These are phyloP conservation scores for Campaea margaritaria DNA, from an alignment of 2,888 invertebrate species.

Conservation along the genomic window DNA sequence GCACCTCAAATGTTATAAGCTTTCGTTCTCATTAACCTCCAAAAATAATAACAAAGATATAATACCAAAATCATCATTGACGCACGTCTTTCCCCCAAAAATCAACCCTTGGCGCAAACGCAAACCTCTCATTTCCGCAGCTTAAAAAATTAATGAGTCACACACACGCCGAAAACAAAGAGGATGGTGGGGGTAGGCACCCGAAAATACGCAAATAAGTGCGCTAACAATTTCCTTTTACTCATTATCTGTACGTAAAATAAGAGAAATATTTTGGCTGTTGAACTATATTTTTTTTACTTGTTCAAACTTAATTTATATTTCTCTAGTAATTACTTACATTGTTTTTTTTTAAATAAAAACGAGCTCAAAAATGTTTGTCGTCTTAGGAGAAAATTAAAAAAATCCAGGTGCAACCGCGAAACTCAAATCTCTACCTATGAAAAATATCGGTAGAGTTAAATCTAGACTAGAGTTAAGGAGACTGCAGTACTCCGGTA, in stretches of 20 bases:
- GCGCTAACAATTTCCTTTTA: slow-evolving; percentile 76
- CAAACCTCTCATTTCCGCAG: slow-evolving; percentile 69
- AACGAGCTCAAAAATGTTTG: too few relatives aligned
- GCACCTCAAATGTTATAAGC: too few relatives aligned
- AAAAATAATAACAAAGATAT: neutral
- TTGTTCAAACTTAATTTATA: too few relatives aligned
- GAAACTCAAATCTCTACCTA: slow-evolving; percentile 28
- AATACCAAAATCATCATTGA: neutral
- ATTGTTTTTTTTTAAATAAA: too few relatives aligned
- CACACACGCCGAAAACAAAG: slow-evolving; percentile 76
- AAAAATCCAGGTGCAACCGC: too few relatives aligned
- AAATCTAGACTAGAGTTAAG: slow-evolving; percentile 58
- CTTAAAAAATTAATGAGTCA: slow-evolving; percentile 75
- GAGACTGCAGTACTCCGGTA: slow-evolving; percentile 60
- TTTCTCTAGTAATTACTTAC: too few relatives aligned
- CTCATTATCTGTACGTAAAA: slow-evolving; percentile 59
- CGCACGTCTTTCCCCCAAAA: slow-evolving; percentile 25
- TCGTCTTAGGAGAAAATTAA: too few relatives aligned
- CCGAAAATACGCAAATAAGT: slow-evolving; percentile 73
- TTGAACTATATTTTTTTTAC: neutral
- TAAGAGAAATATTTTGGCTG: neutral
- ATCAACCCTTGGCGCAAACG: slow-evolving; percentile 40
- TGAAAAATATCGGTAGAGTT: slow-evolving; percentile 54
- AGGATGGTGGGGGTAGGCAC: slow-evolving; percentile 53
- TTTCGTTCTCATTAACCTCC: neutral